Conservation (phyloP, 2,113 vertebrate species). For the Ptilonorhynchus violaceus region DNA sequence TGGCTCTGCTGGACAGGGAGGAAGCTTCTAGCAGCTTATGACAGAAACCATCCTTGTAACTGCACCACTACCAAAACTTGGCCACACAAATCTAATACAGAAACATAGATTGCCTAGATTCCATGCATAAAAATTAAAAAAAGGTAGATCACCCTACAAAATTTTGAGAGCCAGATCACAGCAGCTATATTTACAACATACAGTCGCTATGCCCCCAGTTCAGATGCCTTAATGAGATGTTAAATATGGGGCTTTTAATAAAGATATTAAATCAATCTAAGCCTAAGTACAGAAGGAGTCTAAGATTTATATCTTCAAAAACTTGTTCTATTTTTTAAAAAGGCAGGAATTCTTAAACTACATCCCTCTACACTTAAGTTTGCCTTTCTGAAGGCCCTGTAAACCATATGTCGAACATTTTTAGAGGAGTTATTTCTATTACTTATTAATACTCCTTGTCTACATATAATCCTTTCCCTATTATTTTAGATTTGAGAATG, state of each 20-base stretch:
- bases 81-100: not conserved
- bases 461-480: not conserved
- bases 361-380: not conserved
- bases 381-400: not conserved
- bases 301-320: not conserved
- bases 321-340: not conserved
- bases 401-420: not conserved
- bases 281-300: not conserved
- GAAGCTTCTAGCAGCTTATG: not conserved
- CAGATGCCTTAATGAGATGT: not conserved
- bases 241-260: not conserved
- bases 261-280: not conserved
- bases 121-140: not conserved
- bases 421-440: not conserved
- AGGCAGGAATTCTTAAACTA: not conserved
- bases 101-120: not conserved
- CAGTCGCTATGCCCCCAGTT: not conserved
- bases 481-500: not conserved
- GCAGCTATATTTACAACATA: not conserved
- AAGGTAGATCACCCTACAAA: not conserved
- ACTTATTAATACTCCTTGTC: not conserved
- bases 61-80: fast-evolving
- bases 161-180: not conserved
- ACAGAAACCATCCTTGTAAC: not conserved
- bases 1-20: not conserved